These are phyloP conservation scores for Crypturellus undulatus DNA, from an alignment of 2,113 vertebrate species.

Conservation along the genomic window DNA sequence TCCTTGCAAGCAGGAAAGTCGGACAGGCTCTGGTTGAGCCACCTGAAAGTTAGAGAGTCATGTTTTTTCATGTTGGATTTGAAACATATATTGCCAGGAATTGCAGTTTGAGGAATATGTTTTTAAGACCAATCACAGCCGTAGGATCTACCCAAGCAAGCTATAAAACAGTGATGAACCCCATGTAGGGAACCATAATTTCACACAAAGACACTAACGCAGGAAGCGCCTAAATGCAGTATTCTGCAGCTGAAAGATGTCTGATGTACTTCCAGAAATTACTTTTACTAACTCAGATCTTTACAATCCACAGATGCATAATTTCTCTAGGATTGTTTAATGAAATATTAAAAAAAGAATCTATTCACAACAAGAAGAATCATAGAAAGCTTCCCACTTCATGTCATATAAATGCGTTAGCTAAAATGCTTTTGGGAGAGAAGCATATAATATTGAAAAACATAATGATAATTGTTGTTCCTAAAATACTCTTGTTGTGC, in stretches of 20 bases:
- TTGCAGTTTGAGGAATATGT: neutral
- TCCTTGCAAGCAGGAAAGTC: neutral
- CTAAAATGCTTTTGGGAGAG: constrained; percentile 1
- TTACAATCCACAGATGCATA: constrained; percentile 27
- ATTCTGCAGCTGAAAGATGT: constrained; percentile 11
- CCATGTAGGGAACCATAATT: neutral
- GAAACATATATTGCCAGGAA: neutral
- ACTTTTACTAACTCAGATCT: constrained; percentile 18
- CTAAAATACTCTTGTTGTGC: neutral
- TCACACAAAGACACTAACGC: neutral
- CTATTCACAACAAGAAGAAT: constrained; percentile 20
- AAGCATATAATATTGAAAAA: neutral
- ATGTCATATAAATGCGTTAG: neutral
- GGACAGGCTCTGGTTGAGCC: neutral
- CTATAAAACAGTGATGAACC: neutral
- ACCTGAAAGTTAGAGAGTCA: neutral
- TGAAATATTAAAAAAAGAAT: constrained; percentile 14
- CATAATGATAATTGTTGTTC: neutral
- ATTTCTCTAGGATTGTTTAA: constrained; percentile 31
- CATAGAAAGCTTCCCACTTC: constrained; percentile 1
- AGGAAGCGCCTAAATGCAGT: neutral
- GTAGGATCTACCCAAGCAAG: neutral
- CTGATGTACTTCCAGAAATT: neutral
- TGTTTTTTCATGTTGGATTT: neutral
- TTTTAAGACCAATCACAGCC: neutral